Evolutionary conservation across 2,888 invertebrate species (phyloP).

Genomic region (Actias luna): DNA sequence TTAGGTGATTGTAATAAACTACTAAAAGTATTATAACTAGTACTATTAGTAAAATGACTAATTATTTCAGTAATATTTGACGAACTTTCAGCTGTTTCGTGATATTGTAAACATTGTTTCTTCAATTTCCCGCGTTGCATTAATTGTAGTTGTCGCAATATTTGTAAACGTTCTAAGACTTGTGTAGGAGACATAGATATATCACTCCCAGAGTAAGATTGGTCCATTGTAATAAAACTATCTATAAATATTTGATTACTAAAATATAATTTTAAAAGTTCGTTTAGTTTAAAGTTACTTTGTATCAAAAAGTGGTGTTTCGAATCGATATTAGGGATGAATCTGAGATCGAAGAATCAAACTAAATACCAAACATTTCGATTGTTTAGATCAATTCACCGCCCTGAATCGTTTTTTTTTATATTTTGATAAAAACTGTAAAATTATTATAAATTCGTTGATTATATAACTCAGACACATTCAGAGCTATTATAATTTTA

Average conservation of each 20-base stretch:
- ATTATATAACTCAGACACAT: too few relatives aligned
- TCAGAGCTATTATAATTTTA: too few relatives aligned
- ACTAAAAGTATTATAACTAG: slow-evolving; percentile 71
- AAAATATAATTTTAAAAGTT: slow-evolving; percentile 3
- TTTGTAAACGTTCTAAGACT: slow-evolving; percentile 67
- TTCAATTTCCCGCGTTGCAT: slow-evolving; percentile 72
- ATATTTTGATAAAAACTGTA: too few relatives aligned
- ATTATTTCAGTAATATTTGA: slow-evolving; percentile 68
- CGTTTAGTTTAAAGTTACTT: too few relatives aligned
- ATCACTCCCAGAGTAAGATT: slow-evolving; percentile 66
- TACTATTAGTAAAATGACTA: slow-evolving; percentile 69
- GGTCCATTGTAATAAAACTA: slow-evolving; percentile 51
- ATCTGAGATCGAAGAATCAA: too few relatives aligned
- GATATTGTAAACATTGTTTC: slow-evolving; percentile 63
- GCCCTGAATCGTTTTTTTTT: too few relatives aligned
- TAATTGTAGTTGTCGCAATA: slow-evolving; percentile 65
- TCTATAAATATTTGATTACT: background rate
- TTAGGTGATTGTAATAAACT: slow-evolving; percentile 61
- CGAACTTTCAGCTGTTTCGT: slow-evolving; percentile 58
- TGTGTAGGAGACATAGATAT: slow-evolving; percentile 68
- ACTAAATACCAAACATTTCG: too few relatives aligned
- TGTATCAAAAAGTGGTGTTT: too few relatives aligned
- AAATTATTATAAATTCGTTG: too few relatives aligned
- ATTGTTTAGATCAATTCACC: too few relatives aligned
- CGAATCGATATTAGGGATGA: too few relatives aligned